Base-by-base conservation (phyloP, 1,140 invertebrate genomes). In the Tribolium madens region DNA sequence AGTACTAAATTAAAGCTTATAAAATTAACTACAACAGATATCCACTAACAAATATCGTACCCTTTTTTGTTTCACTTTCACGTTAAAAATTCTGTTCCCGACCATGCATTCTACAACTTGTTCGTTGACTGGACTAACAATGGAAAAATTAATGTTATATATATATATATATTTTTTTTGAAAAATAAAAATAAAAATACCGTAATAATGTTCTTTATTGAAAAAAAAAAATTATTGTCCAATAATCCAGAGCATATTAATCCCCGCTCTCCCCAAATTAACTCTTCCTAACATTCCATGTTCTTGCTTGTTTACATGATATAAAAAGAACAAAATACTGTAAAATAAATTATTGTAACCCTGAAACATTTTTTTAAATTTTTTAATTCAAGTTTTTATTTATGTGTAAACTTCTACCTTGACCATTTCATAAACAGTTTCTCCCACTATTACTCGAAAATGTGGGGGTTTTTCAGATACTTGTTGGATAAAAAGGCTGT, bases 301-400 rank as follows among this genome's bases (percentile, higher is more conserved):
- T 82, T 94, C 91, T 81, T 92, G 90, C 3, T 88, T 89, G 75
- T 93, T 93, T 26, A 95, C 90, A 76, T 91, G 90, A 83, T 95
- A 91, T 0, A 96, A 84, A 85, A 96, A 96, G 53, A 95, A 87
- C 31, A 96, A 85, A 3, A 96, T 87, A 3, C 93, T 92, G 81
- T 95, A 92, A 81, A 96, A 94, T 70, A 96, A 86, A 85, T 96
- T 96, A 85, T 95, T 95, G 60, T 93, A 88, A 50, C 95, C 94
- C 90, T 94, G 86, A 71, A 91, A 90, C 47, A 77, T 78, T 76
- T 42, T 2, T 1, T 42, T 21, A 73, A n/a, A n/a, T n/a, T n/a
- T n/a, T n/a, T n/a, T n/a, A n/a, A n/a, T n/a, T n/a, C n/a, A n/a
- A n/a, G 2, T 33, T 6, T 77, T 68, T 18, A 42, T 3, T n/a